A percentile compares a stretch with the other conserved stretches of the same genome.
Evolutionary conservation across 2,797 vertebrate genomes (phyloP).

Genomic region (Syngnathus acus): DNA sequence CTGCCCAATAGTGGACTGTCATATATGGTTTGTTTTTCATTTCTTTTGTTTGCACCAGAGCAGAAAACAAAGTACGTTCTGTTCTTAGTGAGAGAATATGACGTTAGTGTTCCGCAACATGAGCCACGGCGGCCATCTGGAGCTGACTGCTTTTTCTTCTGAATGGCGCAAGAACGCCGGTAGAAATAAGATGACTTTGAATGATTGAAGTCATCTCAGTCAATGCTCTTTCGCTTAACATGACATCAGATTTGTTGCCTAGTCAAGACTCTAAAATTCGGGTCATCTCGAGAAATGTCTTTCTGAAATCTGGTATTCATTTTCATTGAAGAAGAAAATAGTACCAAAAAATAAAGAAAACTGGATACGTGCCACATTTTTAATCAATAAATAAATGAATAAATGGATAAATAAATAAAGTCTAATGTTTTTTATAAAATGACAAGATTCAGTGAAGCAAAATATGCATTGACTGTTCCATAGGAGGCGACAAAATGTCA

Average conservation of each 20-base stretch:
- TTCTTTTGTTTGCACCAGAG: neutral
- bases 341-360: no score
- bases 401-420: no score
- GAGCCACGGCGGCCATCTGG: constrained; percentile 62
- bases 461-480: no score
- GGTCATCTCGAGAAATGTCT: no score
- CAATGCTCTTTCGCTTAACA: neutral
- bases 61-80: constrained; percentile 9
- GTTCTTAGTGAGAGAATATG: constrained; percentile 8
- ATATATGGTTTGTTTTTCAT: neutral
- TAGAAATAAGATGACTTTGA: constrained; percentile 51
- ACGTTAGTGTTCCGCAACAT: constrained; percentile 43
- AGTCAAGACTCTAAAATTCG: neutral
- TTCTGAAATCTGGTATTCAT: neutral
- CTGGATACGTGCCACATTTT: neutral
- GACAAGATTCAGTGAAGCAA: no score
- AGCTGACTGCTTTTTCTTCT: constrained; percentile 39
- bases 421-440: no score
- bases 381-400: no score
- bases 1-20: no score
- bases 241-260: neutral
- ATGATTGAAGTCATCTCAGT: constrained; percentile 38
- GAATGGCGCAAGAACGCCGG: constrained; percentile 55
- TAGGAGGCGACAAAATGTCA: no score
- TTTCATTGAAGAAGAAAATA: neutral